Evolutionary conservation across 2,888 invertebrate species (phyloP).

Genomic region (Odontocolon sp.): DNA sequence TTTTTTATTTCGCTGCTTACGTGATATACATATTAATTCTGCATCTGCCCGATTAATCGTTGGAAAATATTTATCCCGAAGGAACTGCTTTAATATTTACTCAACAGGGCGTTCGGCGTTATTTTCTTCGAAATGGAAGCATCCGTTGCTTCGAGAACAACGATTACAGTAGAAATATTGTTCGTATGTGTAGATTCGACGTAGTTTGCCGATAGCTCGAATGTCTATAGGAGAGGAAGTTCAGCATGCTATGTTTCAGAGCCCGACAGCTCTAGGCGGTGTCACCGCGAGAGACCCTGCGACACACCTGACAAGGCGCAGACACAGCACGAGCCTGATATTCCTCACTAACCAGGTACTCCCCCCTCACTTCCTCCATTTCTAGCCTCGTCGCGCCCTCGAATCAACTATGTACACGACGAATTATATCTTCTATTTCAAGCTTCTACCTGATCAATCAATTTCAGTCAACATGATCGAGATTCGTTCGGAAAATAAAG

Average conservation of each 20-base stretch:
- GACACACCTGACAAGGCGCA: conserved; percentile 87
- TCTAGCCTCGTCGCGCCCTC: conserved; percentile 44
- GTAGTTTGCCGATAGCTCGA: conserved; percentile 59
- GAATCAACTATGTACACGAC: conserved; percentile 49
- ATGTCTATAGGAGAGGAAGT: conserved; percentile 69
- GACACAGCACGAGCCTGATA: conserved; percentile 89
- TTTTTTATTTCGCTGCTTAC: conserved; percentile 44
- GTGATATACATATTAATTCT: conserved; percentile 26
- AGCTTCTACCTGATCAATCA: not conserved
- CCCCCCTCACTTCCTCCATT: conserved; percentile 63
- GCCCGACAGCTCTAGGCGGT: conserved; percentile 82
- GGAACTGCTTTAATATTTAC: conserved; percentile 19
- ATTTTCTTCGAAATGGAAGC: conserved; percentile 53
- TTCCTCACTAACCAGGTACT: conserved; percentile 85
- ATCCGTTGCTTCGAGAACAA: conserved; percentile 52
- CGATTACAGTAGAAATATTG: conserved; percentile 57
- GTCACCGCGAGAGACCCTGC: conserved; percentile 80
- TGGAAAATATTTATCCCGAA: not conserved
- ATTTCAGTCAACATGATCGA: conserved; percentile 33
- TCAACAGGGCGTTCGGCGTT: conserved; percentile 54
- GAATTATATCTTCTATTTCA: too few relatives aligned
- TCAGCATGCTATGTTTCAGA: conserved; percentile 82
- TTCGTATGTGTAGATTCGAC: conserved; percentile 55
- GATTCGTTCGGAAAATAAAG: conserved; percentile 21
- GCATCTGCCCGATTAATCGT: conserved; percentile 14